phyloP scores from a whole-genome alignment of 2,888 invertebrate species.

The Theodoxus fluviatilis region DNA sequence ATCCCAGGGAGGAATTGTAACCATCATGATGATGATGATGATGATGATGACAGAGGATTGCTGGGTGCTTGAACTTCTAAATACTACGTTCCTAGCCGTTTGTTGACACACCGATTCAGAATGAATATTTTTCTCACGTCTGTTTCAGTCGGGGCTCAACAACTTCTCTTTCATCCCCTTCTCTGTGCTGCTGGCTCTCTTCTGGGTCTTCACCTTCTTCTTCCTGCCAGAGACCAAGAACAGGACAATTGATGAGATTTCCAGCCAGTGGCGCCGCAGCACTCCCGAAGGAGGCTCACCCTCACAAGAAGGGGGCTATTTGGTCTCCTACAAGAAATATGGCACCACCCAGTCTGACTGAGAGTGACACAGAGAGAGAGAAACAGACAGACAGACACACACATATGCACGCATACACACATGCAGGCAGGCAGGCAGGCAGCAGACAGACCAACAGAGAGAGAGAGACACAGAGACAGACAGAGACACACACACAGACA shows the following conservation, averaged over 20 bases:
- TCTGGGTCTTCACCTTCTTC: constrained; percentile 96
- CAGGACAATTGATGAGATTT: constrained; percentile 94
- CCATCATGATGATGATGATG: no score
- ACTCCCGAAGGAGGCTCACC: no score
- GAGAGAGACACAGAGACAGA: not conserved
- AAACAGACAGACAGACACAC: not conserved
- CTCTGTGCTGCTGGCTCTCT: constrained; percentile 85
- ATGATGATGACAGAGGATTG: no score
- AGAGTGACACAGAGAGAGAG: not conserved
- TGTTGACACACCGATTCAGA: not conserved
- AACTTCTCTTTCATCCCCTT: constrained; percentile 71
- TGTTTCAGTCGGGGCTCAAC: constrained; percentile 53
- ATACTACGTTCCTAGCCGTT: not conserved
- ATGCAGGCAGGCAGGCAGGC: not conserved
- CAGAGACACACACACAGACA: not conserved
- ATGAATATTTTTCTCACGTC: constrained; percentile 27
- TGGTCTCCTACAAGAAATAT: no score
- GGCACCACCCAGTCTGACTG: no score
- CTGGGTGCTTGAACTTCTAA: no score
- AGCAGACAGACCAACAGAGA: constrained; percentile 9
- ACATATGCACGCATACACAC: not conserved
- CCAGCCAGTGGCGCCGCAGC: constrained; percentile 64
- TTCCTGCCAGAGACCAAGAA: constrained; percentile 99
- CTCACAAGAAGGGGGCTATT: no score
- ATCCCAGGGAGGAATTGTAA: no score